Evolutionary conservation across 2,113 vertebrate species (phyloP), one percentile per base, ranked within the genome.

Genomic region (Cynoglossus semilaevis): DNA sequence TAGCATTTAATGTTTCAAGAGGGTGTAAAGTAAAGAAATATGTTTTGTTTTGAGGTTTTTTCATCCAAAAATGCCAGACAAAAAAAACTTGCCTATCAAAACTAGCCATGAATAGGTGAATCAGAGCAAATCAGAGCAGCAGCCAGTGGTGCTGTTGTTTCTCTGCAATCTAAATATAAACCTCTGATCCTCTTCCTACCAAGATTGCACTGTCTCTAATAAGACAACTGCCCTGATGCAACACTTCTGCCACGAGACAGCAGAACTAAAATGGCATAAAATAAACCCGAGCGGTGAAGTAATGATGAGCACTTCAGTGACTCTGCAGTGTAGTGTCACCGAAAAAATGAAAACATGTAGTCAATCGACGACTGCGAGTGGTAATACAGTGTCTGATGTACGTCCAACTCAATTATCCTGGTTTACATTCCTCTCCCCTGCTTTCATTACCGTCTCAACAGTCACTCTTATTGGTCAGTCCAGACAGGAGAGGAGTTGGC

Each of bases 1-100:
- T 81, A 80, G 63, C 74, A 83, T 79, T 72, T 74, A 72, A 72
- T 58, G 16, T 49, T 7, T 51, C 55, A 51, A 75, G 67, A 74
- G 22, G 22, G 3, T 61, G 17, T 43, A 72, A 74, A 74, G 63
- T 70, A 77, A 76, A 76, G 37, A 78, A 80, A 63, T 53, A 42
- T 73, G 64, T 49, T 65, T 63, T 29, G 2, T 29, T 29, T 2
- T 29, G 2, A n/a, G n/a, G n/a, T 29, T 29, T 29, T 29, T 29
- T 29, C 6, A 57, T 67, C 70, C 49, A 75, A 11, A 59, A 29
- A 65, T 52, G 13, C n/a, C 43, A 36, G 50, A 61, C 42, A 69
- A 80, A 67, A 80, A 67, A 47, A 35, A 34, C 38, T 37, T 42
- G 14, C 73, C 17, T 1, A 58, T 70, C 51, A 38, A 51, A 64